Evolutionary conservation across 2,113 vertebrate species (phyloP).

Genomic region (Bombycilla garrulus): DNA sequence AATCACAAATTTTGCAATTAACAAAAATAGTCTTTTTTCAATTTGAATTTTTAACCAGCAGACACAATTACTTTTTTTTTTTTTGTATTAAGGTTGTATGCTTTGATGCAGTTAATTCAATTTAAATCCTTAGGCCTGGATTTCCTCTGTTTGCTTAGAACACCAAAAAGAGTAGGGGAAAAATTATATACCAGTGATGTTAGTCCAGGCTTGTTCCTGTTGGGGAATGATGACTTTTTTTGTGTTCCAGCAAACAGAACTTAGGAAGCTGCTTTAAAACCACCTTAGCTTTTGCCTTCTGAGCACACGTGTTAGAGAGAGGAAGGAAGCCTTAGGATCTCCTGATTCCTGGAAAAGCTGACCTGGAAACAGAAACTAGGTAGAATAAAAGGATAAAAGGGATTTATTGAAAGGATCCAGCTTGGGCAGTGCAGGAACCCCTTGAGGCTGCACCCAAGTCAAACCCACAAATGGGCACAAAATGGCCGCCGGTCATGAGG

Average conservation of each 20-base stretch:
- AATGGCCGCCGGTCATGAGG: no score
- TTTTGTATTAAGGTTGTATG: fast-evolving
- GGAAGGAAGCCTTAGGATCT: neutral
- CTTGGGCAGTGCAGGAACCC: no score
- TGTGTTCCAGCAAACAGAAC: neutral
- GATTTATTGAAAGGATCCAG: no score
- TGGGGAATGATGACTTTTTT: neutral
- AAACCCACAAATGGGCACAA: no score
- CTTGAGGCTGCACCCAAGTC: no score
- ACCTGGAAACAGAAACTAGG: no score
- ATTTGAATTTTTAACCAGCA: neutral
- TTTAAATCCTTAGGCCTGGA: neutral
- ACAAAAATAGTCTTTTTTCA: neutral
- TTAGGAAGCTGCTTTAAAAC: neutral
- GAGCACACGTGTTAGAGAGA: neutral
- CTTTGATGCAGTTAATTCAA: neutral
- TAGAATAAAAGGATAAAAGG: no score
- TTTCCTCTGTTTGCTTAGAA: neutral
- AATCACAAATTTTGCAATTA: neutral
- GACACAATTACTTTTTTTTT: neutral
- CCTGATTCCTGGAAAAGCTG: no score
- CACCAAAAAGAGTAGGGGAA: neutral
- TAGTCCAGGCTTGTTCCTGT: neutral
- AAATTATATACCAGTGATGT: neutral
- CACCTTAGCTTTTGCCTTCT: neutral